Base-by-base conservation (phyloP, 2,113 vertebrate genomes). In the Hylia prasina region DNA sequence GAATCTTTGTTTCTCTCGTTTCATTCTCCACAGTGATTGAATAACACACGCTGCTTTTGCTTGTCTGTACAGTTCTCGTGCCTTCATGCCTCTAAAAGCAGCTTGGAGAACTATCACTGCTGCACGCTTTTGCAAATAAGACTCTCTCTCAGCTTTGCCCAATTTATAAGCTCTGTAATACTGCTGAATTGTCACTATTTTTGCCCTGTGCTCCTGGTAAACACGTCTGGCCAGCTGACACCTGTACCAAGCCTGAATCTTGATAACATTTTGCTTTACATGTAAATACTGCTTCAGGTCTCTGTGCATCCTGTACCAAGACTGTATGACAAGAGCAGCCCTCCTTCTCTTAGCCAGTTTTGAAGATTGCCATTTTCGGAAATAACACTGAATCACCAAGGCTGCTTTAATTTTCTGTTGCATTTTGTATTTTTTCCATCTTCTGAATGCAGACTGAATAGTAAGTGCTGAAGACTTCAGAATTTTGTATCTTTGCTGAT, bases 301-400 rank as follows among this genome's bases (percentile, higher is more conserved):
- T 87, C 70, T 96, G 45, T 88, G 89, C 98, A 96, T 98, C 64
- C 98, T 97, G 31, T 98, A 99, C 98, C 98, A 99, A 10, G 99
- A 96, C 85, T 99, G 99, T 86, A 99, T 98, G 73, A 92, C 85
- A 35, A 99, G 7, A 33, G 98, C 98, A 35, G 99, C 98, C 7
- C 64, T 75, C 5, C 68, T 66, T 78, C 92, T 98, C 81, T 81
- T 63, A 9, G 93, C 66, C 37, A 87, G 48, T 82, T 96, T 98
- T n/a, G 68, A 92, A 53, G 64, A 13, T 4, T 88, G 96, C 99
- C 99, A 98, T 54, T 96, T 98, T 87, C 89, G 95, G 63, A 98
- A 99, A n/a, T 96, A 97, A 65, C 86, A 61, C 90, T 99, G 99
- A 87, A 99, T 92, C 35, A 98, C 96, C 45, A 54, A 37, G 15